phyloP scores from a whole-genome alignment of 2,113 vertebrate genomes.

The Alouatta palliata region DNA sequence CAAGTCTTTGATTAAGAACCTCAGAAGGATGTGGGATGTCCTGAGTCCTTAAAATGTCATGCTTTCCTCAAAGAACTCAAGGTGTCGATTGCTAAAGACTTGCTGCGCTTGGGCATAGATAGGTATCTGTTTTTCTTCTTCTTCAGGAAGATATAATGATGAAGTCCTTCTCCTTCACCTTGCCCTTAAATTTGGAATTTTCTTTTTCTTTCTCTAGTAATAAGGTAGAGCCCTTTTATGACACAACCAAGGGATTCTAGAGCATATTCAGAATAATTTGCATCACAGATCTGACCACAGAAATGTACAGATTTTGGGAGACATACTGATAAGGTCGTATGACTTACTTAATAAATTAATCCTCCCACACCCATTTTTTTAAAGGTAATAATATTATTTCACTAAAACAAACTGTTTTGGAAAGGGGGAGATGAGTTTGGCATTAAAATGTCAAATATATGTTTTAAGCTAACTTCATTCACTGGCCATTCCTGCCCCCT shows the following conservation, averaged over 20 bases:
- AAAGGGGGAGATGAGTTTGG: neutral
- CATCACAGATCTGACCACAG: neutral
- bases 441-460: neutral
- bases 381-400: slow-evolving; percentile 19
- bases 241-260: neutral
- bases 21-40: neutral
- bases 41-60: neutral
- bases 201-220: slow-evolving; percentile 11
- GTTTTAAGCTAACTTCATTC: neutral
- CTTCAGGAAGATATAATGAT: neutral
- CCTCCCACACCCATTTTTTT: neutral
- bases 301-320: slow-evolving; percentile 7
- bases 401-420: neutral
- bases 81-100: neutral
- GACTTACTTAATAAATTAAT: neutral
- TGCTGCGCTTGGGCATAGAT: no score
- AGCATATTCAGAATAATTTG: neutral
- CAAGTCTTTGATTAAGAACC: neutral
- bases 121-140: neutral
- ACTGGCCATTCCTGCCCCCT: neutral
- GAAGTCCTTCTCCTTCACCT: neutral
- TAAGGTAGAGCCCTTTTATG: slow-evolving; percentile 12
- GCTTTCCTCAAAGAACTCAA: neutral
- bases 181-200: slow-evolving; percentile 14
- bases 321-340: neutral